These are phyloP conservation scores for Colius striatus DNA, from an alignment of 2,113 vertebrate genomes.

Conservation along the genomic window DNA sequence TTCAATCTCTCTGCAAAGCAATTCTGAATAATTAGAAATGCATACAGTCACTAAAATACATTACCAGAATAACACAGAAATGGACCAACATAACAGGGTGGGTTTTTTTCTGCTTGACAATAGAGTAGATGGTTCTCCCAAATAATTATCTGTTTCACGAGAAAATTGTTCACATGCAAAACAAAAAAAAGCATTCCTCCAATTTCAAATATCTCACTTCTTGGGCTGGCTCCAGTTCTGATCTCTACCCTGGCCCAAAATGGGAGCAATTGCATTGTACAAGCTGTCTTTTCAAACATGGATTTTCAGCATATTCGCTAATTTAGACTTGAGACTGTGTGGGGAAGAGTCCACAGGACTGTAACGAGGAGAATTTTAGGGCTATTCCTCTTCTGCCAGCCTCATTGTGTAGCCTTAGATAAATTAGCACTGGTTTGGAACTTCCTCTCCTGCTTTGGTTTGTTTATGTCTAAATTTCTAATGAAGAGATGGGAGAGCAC, in stretches of 20 bases:
- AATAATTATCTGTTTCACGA: slow-evolving; percentile 4
- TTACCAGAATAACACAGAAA: slow-evolving; percentile 31
- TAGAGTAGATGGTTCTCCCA: background rate
- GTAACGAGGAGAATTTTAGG: background rate
- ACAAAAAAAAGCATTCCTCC: background rate
- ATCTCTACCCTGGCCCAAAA: background rate
- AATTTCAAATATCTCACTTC: background rate
- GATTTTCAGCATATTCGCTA: background rate
- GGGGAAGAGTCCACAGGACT: background rate
- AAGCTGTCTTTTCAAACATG: background rate
- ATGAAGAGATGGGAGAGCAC: background rate
- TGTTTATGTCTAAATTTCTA: background rate
- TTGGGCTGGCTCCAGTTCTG: background rate
- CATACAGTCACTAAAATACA: slow-evolving; percentile 19
- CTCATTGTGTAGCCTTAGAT: background rate
- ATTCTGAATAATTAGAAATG: slow-evolving; percentile 56
- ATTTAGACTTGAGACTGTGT: background rate
- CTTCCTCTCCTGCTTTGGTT: background rate
- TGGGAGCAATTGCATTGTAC: background rate
- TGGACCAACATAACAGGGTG: background rate
- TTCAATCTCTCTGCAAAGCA: slow-evolving; percentile 23
- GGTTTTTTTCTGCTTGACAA: background rate
- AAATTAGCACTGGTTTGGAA: background rate
- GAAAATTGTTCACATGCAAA: background rate
- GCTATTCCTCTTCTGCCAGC: background rate